Conservation (phyloP, 2,888 invertebrate genomes). For the Sinohyriopsis cumingii region DNA sequence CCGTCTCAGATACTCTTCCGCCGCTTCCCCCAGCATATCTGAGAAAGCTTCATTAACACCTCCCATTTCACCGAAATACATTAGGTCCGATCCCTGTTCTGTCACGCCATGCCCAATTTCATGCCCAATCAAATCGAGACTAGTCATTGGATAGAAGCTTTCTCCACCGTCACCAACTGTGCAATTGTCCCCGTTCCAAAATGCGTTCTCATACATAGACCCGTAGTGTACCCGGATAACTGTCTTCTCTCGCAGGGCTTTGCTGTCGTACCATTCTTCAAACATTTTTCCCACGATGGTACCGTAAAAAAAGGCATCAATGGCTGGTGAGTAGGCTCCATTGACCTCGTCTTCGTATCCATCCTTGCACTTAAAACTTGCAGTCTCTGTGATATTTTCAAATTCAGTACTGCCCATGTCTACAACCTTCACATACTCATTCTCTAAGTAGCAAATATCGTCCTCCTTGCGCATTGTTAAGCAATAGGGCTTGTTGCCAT, state of each 20-base stretch:
- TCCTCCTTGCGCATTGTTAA: constrained; percentile 22
- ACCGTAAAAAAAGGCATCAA: constrained; percentile 47
- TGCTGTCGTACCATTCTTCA: constrained; percentile 40
- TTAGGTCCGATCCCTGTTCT: constrained; percentile 37
- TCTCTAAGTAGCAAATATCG: constrained; percentile 41
- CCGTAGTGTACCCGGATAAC: constrained; percentile 50
- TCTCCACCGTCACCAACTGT: constrained; percentile 48
- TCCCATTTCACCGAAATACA: constrained; percentile 47
- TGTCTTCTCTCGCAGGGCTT: constrained; percentile 24
- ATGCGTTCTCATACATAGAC: constrained; percentile 42
- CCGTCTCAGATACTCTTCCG: constrained; percentile 27
- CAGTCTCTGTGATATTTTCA: constrained; percentile 20
- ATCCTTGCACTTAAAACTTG: constrained; percentile 31
- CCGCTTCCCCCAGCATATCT: constrained; percentile 48
- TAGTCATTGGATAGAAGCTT: constrained; percentile 41
- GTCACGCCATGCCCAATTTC: constrained; percentile 54
- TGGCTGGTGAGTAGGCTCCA: constrained; percentile 42
- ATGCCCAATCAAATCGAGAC: constrained; percentile 47
- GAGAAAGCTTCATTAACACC: constrained; percentile 56
- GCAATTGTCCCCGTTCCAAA: constrained; percentile 46
- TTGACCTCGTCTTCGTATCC: constrained; percentile 41
- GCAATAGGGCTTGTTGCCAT: constrained; percentile 31
- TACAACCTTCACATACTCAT: constrained; percentile 44
- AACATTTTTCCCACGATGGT: constrained; percentile 45
- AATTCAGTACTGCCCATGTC: constrained; percentile 27